Conservation (phyloP, 2,113 vertebrate species). For the Hydropotes inermis region DNA sequence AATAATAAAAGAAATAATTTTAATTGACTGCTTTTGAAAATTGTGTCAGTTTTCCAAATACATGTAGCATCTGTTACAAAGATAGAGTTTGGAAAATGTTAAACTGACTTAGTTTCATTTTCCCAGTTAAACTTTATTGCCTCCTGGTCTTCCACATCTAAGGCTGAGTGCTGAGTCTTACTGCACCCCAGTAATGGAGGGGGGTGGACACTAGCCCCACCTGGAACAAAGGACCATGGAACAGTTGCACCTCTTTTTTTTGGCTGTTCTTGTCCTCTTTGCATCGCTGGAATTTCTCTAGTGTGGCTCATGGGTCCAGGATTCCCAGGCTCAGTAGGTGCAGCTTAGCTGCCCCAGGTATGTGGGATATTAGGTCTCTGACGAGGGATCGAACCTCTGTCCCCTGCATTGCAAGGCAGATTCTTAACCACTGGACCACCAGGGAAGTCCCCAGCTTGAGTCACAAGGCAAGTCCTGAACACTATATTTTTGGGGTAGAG, state of each 20-base stretch:
- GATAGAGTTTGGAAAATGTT: not conserved
- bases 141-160: not conserved
- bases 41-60: not conserved
- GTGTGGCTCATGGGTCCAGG: not conserved
- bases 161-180: not conserved
- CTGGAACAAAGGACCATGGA: fast-evolving
- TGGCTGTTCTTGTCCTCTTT: not conserved
- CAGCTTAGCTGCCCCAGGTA: not conserved
- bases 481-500: not conserved
- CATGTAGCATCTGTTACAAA: not conserved
- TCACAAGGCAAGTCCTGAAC: not conserved
- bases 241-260: not conserved
- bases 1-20: not conserved
- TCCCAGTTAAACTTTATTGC: not conserved
- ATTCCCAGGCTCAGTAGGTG: not conserved
- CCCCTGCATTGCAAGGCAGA: not conserved
- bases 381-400: not conserved
- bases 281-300: not conserved
- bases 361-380: not conserved
- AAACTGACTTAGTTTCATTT: not conserved
- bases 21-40: not conserved
- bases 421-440: not conserved
- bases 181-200: not conserved
- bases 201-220: no score
- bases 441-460: not conserved